These are phyloP conservation scores for Drosophila dunni DNA, from an alignment of 1,140 invertebrate genomes.

Conservation along the genomic window DNA sequence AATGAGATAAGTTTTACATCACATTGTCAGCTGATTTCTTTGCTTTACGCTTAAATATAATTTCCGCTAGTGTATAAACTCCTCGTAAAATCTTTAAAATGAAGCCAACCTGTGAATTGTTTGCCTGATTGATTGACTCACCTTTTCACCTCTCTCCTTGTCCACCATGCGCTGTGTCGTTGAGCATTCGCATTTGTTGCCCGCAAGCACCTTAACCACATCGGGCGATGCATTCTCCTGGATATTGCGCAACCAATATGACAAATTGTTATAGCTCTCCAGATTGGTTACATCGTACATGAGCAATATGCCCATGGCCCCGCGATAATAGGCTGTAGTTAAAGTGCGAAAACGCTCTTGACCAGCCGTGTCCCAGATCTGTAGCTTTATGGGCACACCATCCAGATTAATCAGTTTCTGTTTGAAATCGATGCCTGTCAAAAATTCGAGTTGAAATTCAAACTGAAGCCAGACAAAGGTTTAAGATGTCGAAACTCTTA, in stretches of 20 bases:
- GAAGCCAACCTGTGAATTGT: too few relatives aligned
- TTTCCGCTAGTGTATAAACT: too few relatives aligned
- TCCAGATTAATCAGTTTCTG: conserved; percentile 95
- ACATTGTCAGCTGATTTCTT: too few relatives aligned
- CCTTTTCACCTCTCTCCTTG: conserved; percentile 91
- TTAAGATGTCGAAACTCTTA: conserved; percentile 85
- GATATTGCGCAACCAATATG: conserved; percentile 94
- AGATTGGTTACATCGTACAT: conserved; percentile 95
- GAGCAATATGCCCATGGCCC: conserved; percentile 93
- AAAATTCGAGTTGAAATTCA: conserved; percentile 3
- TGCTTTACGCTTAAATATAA: too few relatives aligned
- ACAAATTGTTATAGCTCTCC: conserved; percentile 94
- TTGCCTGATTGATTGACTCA: conserved; percentile 71
- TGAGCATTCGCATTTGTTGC: conserved; percentile 93
- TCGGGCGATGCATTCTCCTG: conserved; percentile 95
- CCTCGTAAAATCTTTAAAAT: too few relatives aligned
- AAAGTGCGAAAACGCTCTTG: conserved; percentile 87
- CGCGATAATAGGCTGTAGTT: conserved; percentile 94
- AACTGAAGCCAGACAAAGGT: conserved; percentile 25
- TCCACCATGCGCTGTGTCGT: conserved; percentile 90
- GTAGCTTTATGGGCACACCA: conserved; percentile 93
- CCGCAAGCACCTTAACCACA: conserved; percentile 93
- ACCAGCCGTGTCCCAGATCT: conserved; percentile 93
- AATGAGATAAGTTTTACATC: too few relatives aligned
- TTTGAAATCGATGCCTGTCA: conserved; percentile 94